phyloP scores from a whole-genome alignment of 2,888 invertebrate genomes.

The Philereme transversata region DNA sequence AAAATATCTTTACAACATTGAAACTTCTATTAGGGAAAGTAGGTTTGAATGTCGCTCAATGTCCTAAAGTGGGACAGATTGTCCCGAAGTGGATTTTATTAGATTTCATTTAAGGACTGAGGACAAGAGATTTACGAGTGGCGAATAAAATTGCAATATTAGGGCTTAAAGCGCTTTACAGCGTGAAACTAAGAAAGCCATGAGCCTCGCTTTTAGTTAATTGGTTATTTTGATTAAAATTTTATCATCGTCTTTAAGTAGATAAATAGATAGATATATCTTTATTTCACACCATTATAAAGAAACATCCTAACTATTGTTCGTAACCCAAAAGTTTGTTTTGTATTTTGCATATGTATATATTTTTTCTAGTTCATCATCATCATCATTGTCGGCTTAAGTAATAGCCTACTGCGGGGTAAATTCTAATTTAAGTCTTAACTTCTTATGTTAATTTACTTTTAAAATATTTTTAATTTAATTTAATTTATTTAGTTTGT shows the following conservation, averaged over 20 bases:
- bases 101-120: conserved; percentile 40
- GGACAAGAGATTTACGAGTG: conserved; percentile 46
- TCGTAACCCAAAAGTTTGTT: too few relatives aligned
- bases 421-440: too few relatives aligned
- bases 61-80: conserved; percentile 35
- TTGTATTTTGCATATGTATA: too few relatives aligned
- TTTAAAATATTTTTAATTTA: too few relatives aligned
- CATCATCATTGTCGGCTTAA: too few relatives aligned
- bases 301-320: background rate
- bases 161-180: conserved; percentile 30
- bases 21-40: conserved; percentile 42
- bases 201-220: background rate
- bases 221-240: background rate
- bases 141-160: conserved; percentile 48
- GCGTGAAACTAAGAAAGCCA: background rate
- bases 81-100: conserved; percentile 42
- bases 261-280: too few relatives aligned
- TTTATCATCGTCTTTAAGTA: too few relatives aligned
- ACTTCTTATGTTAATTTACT: too few relatives aligned
- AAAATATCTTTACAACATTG: conserved; percentile 17
- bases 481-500: too few relatives aligned
- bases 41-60: conserved; percentile 36
- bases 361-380: too few relatives aligned
- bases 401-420: too few relatives aligned
- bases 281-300: too few relatives aligned